Base-by-base conservation (phyloP, 2,113 vertebrate species). In the Crypturellus undulatus region DNA sequence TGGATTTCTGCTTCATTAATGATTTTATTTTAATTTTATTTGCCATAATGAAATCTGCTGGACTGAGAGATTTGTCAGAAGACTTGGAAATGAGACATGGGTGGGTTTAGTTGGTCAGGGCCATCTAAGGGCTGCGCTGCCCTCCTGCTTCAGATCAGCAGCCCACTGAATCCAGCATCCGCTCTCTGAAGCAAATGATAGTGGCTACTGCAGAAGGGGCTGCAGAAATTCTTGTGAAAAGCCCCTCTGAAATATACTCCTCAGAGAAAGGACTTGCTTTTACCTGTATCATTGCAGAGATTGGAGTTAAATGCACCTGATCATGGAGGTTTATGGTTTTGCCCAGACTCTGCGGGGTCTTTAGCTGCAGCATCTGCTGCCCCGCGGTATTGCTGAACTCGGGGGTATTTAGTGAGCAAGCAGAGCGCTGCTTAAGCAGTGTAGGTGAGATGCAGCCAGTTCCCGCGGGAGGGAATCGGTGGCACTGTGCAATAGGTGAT, bases 281-380 rank as follows among this genome's bases (percentile, higher is more conserved):
- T 28, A 12, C 34, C 47, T 51, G 38, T 17, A 43, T n/a, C 1
- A 0, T 43, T 25, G 32, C 0, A 0, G 5, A 5, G 40, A 12
- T 12, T 40, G 16, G 54, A 56, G 28, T 56, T 56, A 64, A 64
- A 19, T 28, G 25, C 7, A 20, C 25, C 11, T 36, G 68, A 13
- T 63, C 25, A 16, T 17, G 60, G 8, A 17, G 58, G 32, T n/a
- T 20, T n/a, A 19, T n/a, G 62, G 36, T 64, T 25, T 25, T 64
- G 62, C 25, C 36, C 36, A 26, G 26, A 28, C 25, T 26, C 36
- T 40, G 16, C 10, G 54, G 28, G 54, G 54, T 58, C 36, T 64
- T 64, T 11, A 64, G 38, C 36, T 22, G 25, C 36, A 16, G 18
- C 62, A 40, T 64, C 36, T 64, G 36, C 62, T 64, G 34, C 62